phyloP scores from a whole-genome alignment of 2,888 invertebrate species.

The Stramonita haemastoma region DNA sequence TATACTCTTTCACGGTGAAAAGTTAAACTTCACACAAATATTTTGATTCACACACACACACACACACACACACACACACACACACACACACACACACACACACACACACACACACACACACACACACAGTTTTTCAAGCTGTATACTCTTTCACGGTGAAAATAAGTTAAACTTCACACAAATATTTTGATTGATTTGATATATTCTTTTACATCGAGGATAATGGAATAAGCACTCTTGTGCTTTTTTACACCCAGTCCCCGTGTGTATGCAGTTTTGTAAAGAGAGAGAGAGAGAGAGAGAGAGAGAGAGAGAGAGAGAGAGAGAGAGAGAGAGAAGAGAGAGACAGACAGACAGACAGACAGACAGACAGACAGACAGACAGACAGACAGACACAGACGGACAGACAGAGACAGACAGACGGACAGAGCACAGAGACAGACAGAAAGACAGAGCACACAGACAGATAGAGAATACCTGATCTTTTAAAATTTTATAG shows the following conservation, averaged over 20 bases:
- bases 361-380: neutral
- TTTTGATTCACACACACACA: neutral
- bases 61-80: neutral
- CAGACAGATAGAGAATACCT: too few species aligned
- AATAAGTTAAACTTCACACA: neutral
- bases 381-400: neutral
- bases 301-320: constrained; percentile 2
- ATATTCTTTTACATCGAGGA: too few species aligned
- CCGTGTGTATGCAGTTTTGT: neutral
- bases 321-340: neutral
- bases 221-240: too few species aligned
- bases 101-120: constrained; percentile 17
- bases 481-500: neutral
- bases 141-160: too few species aligned
- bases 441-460: neutral
- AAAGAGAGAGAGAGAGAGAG: neutral
- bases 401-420: neutral
- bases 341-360: neutral
- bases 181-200: neutral
- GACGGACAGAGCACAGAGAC: neutral
- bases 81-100: neutral
- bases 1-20: too few species aligned
- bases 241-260: too few species aligned
- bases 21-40: neutral
- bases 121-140: neutral